Evolutionary conservation across 2,888 invertebrate species (phyloP).

Genomic region (Nematopogon swammerdamellus): DNA sequence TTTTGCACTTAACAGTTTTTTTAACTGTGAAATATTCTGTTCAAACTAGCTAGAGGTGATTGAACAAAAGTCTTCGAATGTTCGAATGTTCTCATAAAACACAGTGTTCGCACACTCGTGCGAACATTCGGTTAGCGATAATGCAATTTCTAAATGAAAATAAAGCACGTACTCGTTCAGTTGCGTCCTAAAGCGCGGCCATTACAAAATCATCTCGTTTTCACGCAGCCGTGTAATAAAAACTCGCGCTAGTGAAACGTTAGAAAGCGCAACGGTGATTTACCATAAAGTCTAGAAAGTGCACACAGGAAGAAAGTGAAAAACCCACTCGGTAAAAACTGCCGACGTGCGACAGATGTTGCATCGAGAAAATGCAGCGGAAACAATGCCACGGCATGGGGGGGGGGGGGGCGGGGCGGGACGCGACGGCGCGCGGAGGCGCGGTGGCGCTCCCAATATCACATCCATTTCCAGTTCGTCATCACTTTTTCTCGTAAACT

Average conservation of each 20-base stretch:
- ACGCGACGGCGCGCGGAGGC: too few species aligned
- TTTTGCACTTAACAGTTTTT: too few species aligned
- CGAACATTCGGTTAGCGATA: too few species aligned
- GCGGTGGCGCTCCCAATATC: conserved; percentile 14
- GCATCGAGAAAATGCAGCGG: neutral
- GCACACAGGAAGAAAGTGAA: conserved; percentile 53
- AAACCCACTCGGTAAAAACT: conserved; percentile 17
- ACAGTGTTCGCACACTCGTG: too few species aligned
- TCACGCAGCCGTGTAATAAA: conserved; percentile 44
- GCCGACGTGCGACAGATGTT: neutral
- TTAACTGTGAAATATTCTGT: too few species aligned
- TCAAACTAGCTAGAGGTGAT: too few species aligned
- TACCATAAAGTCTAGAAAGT: conserved; percentile 54
- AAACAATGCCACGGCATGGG: neutral
- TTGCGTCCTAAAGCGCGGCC: neutral
- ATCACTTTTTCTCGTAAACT: conserved; percentile 44
- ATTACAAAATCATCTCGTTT: conserved; percentile 37
- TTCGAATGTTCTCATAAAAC: too few species aligned
- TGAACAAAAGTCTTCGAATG: too few species aligned
- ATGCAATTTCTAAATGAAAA: too few species aligned
- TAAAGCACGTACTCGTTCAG: too few species aligned
- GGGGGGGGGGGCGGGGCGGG: too few species aligned
- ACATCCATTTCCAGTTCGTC: conserved; percentile 28
- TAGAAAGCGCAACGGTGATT: conserved; percentile 43
- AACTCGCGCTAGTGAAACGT: conserved; percentile 51